phyloP scores from a whole-genome alignment of 2,797 vertebrate species.

The Helicolenus hilgendorfi region DNA sequence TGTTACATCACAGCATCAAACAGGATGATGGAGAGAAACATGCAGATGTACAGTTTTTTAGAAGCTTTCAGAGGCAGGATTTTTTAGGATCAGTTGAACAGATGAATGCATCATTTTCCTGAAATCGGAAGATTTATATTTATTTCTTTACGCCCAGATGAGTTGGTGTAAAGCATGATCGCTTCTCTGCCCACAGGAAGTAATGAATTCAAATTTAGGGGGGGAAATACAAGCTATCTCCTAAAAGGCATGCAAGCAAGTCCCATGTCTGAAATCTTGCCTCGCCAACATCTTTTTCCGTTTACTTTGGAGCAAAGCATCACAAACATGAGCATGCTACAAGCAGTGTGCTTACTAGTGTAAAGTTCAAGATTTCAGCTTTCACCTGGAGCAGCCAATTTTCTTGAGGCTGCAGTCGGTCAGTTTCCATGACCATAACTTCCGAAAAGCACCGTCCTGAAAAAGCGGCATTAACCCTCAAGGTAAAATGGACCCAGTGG shows the following conservation, averaged over 20 bases:
- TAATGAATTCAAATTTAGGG: not conserved
- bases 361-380: not conserved
- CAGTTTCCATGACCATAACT: not conserved
- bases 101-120: not conserved
- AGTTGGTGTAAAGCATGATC: not conserved
- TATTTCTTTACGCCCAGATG: not conserved
- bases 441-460: not conserved
- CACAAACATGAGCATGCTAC: not conserved
- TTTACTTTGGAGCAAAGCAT: not conserved
- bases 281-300: not conserved
- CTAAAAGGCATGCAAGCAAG: not conserved
- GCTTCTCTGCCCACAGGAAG: not conserved
- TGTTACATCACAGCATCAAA: slow-evolving; percentile 38
- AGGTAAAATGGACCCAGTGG: slow-evolving; percentile 22
- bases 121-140: not conserved
- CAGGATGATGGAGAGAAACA: not conserved
- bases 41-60: not conserved
- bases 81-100: not conserved
- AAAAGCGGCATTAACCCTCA: not conserved
- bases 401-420: not conserved
- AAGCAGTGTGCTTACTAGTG: not conserved
- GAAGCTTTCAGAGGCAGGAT: not conserved
- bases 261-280: not conserved
- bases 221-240: not conserved
- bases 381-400: not conserved